Base-by-base conservation (phyloP, 2,113 vertebrate genomes). In the Burhinus bistriatus region DNA sequence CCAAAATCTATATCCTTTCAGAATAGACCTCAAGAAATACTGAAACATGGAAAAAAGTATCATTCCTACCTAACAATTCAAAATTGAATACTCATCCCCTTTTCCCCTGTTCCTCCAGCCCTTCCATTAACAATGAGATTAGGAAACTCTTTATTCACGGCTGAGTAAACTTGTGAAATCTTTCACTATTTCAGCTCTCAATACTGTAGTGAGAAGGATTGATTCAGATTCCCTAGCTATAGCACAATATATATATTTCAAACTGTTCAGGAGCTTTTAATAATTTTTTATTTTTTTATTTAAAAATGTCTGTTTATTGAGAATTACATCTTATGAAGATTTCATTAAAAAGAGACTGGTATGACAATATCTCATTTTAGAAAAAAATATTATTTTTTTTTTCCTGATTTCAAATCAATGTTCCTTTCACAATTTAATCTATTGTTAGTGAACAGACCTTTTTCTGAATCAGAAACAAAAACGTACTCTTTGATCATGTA, bases 11-110 rank as follows among this genome's bases (percentile, higher is more conserved):
- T 75, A 93, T 21, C 40, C 51, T 16, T 69, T 96, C 79, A 90
- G 77, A 96, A 95, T 54, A 90, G 68, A 96, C 20, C 51, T 88
- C 73, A 96, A 92, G 62, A 87, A 69, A 36, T 62, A 82, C 78
- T 97, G 94, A 91, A 75, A 81, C 64, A 26, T 40, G 18, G 29
- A 34, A 90, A 75, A 68, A 47, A 75, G 4, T 77, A 75, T 55
- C 11, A 38, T 86, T 95, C 70, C 23, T 79, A 21, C 45, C 83
- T 70, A 81, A 65, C 64, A 89, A 59, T 87, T 70, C 51, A 76
- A 59, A 38, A 92, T 45, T 69, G 52, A 79, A 51, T 91, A 68
- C 42, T 69, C 61, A 29, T 34, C 38, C 38, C 17, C 59, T 19
- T 47, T 32, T 23, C 25, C 68, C 30, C 12, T 44, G 19, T 38